Evolutionary conservation across 2,797 vertebrate genomes (phyloP), one percentile per base, ranked within the genome.

Genomic region (Monodelphis domestica): DNA sequence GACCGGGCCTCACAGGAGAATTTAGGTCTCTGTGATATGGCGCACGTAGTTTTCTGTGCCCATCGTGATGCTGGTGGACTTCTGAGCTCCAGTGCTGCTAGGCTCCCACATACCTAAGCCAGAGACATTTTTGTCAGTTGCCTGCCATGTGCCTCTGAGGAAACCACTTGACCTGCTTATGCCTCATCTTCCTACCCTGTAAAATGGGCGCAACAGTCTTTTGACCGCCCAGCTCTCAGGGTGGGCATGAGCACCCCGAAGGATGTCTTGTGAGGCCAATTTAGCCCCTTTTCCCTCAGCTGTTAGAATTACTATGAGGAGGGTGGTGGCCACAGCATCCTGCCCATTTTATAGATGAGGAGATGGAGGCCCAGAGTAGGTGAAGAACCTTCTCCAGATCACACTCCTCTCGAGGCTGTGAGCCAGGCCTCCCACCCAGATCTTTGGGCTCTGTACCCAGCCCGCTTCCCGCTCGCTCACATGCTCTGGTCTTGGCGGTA

Each of bases 171-270:
- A 88, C n/a, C 38, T 94, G 24, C 63, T 7, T 21, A 14, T 91
- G 17, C 53, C 45, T 90, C 89, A 53, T 14, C 96, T 94, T 95
- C 70, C n/a, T 70, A 28, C 45, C n/a, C 51, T 30, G 29, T 28
- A 56, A 56, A 56, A 56, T 0, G 54, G 21, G 54, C n/a, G n/a
- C n/a, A 24, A 54, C 3, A 3, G 3, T 2, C 4, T 26, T 55
- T 26, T 55, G 26, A 5, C 15, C n/a, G 14, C 57, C 57, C 15
- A 30, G 33, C n/a, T 38, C n/a, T 9, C n/a, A 38, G 15, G 15
- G 14, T 15, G 14, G 33, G 3, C 12, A 7, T n/a, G 33, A 63
- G 33, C 15, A 15, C 30, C 59, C 57, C 10, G 12, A 10, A 33
- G 57, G 57, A 33, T 12, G 33, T 33, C 33, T 38, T n/a, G 5